These are phyloP conservation scores for Muntiacus muntjak DNA, from an alignment of 2,113 vertebrate species.

Conservation along the genomic window DNA sequence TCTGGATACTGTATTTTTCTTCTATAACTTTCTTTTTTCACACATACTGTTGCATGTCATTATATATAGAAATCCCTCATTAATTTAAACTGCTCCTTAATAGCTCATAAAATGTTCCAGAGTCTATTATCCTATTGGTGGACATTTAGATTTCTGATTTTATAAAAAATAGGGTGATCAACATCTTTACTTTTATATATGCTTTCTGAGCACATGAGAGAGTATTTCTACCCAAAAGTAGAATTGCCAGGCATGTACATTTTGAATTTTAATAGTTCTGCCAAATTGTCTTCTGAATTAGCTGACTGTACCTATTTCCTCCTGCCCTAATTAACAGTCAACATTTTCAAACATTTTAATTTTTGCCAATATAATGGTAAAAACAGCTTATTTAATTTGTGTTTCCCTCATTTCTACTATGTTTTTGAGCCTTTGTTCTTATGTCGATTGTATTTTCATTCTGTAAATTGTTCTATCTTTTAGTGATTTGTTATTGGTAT, in stretches of 20 bases:
- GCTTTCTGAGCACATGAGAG: neutral
- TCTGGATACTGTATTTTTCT: neutral
- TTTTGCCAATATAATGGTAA: neutral
- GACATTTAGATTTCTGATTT: neutral
- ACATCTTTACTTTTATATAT: constrained; percentile 36
- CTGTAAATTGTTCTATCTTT: neutral
- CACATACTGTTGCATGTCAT: neutral
- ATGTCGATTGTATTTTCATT: constrained; percentile 2
- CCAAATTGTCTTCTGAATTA: neutral
- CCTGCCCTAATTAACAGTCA: neutral
- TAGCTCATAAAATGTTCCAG: neutral
- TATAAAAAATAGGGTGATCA: neutral
- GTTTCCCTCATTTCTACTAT: constrained; percentile 13
- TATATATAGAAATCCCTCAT: neutral
- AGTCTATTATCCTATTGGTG: neutral
- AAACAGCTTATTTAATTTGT: neutral
- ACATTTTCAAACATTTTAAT: neutral
- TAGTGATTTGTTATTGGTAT: constrained; percentile 32
- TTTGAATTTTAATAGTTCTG: constrained; percentile 31
- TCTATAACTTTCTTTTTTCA: neutral
- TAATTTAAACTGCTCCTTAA: constrained; percentile 18
- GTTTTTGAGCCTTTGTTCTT: neutral
- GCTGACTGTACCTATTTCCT: neutral
- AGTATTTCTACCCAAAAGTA: constrained; percentile 19
- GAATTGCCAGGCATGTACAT: neutral